Evolutionary conservation across 2,888 invertebrate species (phyloP).

Genomic region (Eumerus sabulonum): DNA sequence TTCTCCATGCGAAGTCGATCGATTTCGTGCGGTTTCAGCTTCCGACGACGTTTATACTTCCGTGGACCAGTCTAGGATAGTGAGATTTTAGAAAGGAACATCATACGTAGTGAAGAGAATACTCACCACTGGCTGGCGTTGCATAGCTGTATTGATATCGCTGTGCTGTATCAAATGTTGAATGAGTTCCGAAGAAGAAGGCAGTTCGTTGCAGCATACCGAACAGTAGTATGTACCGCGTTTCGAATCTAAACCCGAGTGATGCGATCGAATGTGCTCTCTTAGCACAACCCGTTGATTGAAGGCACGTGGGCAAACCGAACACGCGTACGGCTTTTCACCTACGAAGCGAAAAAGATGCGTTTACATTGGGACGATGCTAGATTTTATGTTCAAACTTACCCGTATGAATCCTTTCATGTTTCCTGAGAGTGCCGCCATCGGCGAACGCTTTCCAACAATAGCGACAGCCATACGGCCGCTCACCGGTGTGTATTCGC

Average conservation of each 20-base stretch:
- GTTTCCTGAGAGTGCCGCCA: slow-evolving; percentile 90
- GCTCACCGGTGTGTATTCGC: slow-evolving; percentile 90
- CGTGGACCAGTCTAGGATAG: slow-evolving; percentile 83
- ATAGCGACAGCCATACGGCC: slow-evolving; percentile 91
- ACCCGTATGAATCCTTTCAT: slow-evolving; percentile 91
- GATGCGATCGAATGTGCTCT: slow-evolving; percentile 91
- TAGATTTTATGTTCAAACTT: not conserved
- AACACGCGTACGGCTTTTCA: slow-evolving; percentile 92
- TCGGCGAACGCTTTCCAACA: slow-evolving; percentile 95
- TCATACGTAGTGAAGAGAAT: not conserved
- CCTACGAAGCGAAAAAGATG: slow-evolving; percentile 77
- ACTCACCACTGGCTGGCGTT: slow-evolving; percentile 85
- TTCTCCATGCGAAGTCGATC: slow-evolving; percentile 77
- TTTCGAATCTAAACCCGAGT: slow-evolving; percentile 88
- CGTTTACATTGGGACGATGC: too few species aligned
- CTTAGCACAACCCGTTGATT: slow-evolving; percentile 91
- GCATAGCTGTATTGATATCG: slow-evolving; percentile 90
- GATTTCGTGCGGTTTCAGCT: slow-evolving; percentile 84
- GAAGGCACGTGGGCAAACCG: slow-evolving; percentile 91
- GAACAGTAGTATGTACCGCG: slow-evolving; percentile 86
- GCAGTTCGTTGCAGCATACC: slow-evolving; percentile 86
- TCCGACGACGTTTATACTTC: slow-evolving; percentile 89
- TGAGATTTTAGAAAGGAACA: not conserved
- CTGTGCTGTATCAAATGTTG: slow-evolving; percentile 92
- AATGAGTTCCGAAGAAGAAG: slow-evolving; percentile 87